These are phyloP conservation scores for Emydoidea blandingii DNA, from an alignment of 2,797 vertebrate genomes.

Conservation along the genomic window DNA sequence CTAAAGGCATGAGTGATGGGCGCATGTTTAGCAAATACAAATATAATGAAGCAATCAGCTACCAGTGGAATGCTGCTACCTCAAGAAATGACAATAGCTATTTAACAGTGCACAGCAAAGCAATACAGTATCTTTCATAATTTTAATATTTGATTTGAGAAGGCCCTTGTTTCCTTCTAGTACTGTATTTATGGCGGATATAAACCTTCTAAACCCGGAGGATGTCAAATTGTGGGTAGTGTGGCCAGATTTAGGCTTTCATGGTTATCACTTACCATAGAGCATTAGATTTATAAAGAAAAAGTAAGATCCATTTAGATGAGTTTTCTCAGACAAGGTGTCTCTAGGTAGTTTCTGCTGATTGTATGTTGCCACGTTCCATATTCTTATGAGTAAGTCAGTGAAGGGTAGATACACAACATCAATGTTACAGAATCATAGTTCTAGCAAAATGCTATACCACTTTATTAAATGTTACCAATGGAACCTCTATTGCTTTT, in stretches of 20 bases:
- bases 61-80: conserved; percentile 46
- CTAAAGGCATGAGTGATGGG: background rate
- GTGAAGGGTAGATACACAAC: background rate
- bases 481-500: background rate
- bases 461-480: background rate
- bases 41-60: conserved; percentile 70
- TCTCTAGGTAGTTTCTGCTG: background rate
- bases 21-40: conserved; percentile 51
- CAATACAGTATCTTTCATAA: conserved; percentile 1
- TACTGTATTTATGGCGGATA: conserved; percentile 43
- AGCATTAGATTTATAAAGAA: background rate
- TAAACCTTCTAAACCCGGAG: conserved; percentile 33
- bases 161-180: conserved; percentile 19
- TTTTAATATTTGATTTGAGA: conserved; percentile 70
- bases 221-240: background rate
- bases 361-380: background rate
- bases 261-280: background rate
- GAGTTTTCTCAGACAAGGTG: background rate
- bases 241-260: background rate
- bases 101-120: background rate
- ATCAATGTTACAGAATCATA: conserved; percentile 4
- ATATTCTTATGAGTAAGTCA: background rate
- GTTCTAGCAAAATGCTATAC: background rate
- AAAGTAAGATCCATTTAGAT: background rate
- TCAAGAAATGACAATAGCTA: conserved; percentile 54